Evolutionary conservation across 2,797 vertebrate genomes (phyloP).

Genomic region (Sebastes vulpes): DNA sequence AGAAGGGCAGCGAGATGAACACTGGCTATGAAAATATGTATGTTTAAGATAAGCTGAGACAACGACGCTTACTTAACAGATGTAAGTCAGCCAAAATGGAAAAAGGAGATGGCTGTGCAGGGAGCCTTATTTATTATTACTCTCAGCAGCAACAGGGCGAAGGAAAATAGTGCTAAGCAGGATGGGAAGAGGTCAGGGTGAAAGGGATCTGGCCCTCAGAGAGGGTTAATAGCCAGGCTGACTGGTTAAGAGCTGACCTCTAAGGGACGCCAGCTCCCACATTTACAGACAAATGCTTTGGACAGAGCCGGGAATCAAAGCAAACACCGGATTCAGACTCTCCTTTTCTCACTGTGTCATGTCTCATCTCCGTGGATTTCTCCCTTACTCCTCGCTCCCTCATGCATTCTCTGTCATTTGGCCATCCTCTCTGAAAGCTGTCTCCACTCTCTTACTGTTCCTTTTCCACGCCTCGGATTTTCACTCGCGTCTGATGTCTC

Average conservation of each 20-base stretch:
- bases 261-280: constrained; percentile 61
- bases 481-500: constrained; percentile 44
- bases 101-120: constrained; percentile 65
- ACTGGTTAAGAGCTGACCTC: constrained; percentile 68
- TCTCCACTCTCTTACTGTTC: constrained; percentile 37
- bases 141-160: constrained; percentile 71
- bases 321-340: constrained; percentile 45
- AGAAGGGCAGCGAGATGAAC: constrained; percentile 68
- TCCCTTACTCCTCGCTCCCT: constrained; percentile 25
- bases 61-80: constrained; percentile 71
- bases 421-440: constrained; percentile 26
- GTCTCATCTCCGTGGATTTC: constrained; percentile 38
- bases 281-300: constrained; percentile 66
- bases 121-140: constrained; percentile 81
- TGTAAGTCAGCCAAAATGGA: constrained; percentile 71
- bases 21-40: constrained; percentile 74
- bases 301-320: constrained; percentile 53
- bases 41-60: constrained; percentile 79
- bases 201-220: constrained; percentile 72
- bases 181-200: constrained; percentile 65
- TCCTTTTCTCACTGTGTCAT: constrained; percentile 49
- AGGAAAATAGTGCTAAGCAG: constrained; percentile 71
- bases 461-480: constrained; percentile 32
- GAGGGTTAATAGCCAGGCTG: constrained; percentile 72
- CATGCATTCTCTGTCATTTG: constrained; percentile 32